Percentiles rank a stretch among this genome's conserved stretches.
Conservation (phyloP, 2,888 invertebrate species). For the Lasioglossum oenotherae region DNA sequence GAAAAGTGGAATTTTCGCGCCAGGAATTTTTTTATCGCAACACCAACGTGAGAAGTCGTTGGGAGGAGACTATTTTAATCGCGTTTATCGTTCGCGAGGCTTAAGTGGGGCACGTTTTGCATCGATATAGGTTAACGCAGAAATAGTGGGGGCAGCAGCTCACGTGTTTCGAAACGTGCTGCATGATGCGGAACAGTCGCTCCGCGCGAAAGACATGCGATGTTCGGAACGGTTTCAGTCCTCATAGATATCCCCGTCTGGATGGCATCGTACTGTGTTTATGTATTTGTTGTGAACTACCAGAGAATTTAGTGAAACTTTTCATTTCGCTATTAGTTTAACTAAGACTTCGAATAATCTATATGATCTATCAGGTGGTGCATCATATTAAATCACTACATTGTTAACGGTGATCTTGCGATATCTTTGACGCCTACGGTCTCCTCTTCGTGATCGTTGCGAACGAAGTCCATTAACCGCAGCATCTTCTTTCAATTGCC, state of each 20-base stretch:
- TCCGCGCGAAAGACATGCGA: conserved; percentile 46
- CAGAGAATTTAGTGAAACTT: conserved; percentile 18
- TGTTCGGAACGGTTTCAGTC: conserved; percentile 35
- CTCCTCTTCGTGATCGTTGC: neutral
- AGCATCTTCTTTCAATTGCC: neutral
- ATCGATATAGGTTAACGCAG: conserved; percentile 53
- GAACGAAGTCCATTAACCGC: neutral
- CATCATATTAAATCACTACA: conserved; percentile 3
- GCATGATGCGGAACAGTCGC: conserved; percentile 57
- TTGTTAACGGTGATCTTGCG: conserved; percentile 25
- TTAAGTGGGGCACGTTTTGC: conserved; percentile 55
- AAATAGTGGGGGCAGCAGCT: conserved; percentile 50
- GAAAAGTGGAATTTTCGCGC: conserved; percentile 28
- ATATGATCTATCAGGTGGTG: conserved; percentile 1
- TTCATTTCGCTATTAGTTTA: neutral
- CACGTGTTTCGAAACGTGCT: conserved; percentile 72
- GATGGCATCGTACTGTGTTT: conserved; percentile 39
- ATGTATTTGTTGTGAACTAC: conserved; percentile 31
- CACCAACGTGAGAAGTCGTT: conserved; percentile 8
- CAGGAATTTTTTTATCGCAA: neutral
- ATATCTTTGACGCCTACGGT: neutral
- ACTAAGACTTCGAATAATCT: neutral
- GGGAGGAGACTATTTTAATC: conserved; percentile 64
- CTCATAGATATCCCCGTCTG: conserved; percentile 41
- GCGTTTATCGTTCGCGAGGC: conserved; percentile 46